phyloP scores from a whole-genome alignment of 2,797 vertebrate genomes.

The Sebastes steindachneri region DNA sequence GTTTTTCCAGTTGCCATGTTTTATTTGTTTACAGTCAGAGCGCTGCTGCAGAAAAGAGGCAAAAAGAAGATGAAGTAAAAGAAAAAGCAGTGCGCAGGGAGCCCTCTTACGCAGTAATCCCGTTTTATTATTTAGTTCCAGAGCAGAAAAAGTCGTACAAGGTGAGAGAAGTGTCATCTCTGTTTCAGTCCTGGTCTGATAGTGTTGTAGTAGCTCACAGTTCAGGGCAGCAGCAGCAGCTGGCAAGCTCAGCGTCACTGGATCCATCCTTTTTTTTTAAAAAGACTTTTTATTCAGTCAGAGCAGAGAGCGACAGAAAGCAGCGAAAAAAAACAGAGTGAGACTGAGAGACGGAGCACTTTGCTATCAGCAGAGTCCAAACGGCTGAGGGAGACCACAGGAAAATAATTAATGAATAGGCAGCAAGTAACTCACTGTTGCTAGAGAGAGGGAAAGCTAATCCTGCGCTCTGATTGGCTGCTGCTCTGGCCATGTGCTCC shows the following conservation, averaged over 20 bases:
- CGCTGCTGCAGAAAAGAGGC: slow-evolving; percentile 26
- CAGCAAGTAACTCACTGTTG: slow-evolving; percentile 86
- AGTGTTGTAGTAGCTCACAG: slow-evolving; percentile 52
- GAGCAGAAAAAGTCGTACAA: slow-evolving; percentile 62
- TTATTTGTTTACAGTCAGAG: slow-evolving; percentile 65
- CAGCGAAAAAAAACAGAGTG: slow-evolving; percentile 25
- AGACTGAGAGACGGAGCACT: slow-evolving; percentile 60
- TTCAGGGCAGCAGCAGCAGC: slow-evolving; percentile 52
- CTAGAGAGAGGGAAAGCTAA: slow-evolving; percentile 84
- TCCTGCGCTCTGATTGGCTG: slow-evolving; percentile 79
- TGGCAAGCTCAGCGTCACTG: slow-evolving; percentile 41
- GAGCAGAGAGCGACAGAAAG: slow-evolving; percentile 49
- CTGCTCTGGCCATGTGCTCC: slow-evolving; percentile 79
- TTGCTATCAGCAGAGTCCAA: slow-evolving; percentile 75
- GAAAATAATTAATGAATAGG: slow-evolving; percentile 86
- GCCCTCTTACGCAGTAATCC: slow-evolving; percentile 31
- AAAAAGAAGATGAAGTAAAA: slow-evolving; percentile 31
- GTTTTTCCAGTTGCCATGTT: slow-evolving; percentile 69
- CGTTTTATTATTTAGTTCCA: slow-evolving; percentile 40
- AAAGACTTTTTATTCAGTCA: slow-evolving; percentile 63
- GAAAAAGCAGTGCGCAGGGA: neutral
- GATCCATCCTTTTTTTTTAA: slow-evolving; percentile 43
- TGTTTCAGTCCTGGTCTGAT: slow-evolving; percentile 44
- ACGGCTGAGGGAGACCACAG: slow-evolving; percentile 74
- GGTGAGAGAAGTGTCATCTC: slow-evolving; percentile 59